phyloP scores from a whole-genome alignment of 2,888 invertebrate genomes.

The Calephelis perditalis region DNA sequence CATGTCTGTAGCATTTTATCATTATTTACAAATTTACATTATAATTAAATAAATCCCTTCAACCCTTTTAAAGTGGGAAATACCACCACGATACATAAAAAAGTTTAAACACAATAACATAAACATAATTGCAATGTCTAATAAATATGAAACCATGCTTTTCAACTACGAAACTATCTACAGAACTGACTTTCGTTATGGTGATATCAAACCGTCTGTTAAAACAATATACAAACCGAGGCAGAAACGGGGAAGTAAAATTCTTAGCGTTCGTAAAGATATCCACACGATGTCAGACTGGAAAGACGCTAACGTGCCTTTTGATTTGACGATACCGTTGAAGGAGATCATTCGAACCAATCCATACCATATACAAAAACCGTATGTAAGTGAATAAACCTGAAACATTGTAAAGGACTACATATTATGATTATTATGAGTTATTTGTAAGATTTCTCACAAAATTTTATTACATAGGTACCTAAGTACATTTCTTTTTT shows the following conservation, averaged over 20 bases:
- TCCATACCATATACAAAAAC: slow-evolving; percentile 35
- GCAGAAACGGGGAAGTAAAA: slow-evolving; percentile 20
- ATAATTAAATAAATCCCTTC: no score
- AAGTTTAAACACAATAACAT: slow-evolving; percentile 12
- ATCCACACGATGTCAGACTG: slow-evolving; percentile 37
- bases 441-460: no score
- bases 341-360: slow-evolving; percentile 37
- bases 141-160: slow-evolving; percentile 25
- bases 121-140: no score
- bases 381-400: slow-evolving; percentile 29
- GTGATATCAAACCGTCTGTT: slow-evolving; percentile 22
- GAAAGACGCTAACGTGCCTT: slow-evolving; percentile 33
- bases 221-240: slow-evolving; percentile 33
- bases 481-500: no score
- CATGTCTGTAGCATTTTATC: no score
- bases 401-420: no score
- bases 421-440: neutral
- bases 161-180: slow-evolving; percentile 35
- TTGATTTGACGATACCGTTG: slow-evolving; percentile 33
- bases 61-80: no score
- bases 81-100: slow-evolving; percentile 20
- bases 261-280: slow-evolving; percentile 34
- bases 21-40: no score
- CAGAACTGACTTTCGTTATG: slow-evolving; percentile 31
- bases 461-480: no score